Conservation (phyloP, 2,113 vertebrate genomes). For the Romanogobio albipinnatus region DNA sequence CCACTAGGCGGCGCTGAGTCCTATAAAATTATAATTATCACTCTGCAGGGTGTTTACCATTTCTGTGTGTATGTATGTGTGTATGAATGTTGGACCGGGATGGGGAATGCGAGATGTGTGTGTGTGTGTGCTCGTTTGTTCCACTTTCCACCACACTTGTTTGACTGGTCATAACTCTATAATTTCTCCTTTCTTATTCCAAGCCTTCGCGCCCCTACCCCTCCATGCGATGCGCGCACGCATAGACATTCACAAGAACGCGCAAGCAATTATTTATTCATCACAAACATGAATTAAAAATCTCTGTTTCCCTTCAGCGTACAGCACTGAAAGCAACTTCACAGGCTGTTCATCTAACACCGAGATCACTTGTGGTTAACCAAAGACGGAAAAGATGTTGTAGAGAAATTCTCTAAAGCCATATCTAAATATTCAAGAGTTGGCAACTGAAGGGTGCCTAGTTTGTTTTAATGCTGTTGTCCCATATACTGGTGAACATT, state of each 20-base stretch:
- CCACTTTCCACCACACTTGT: conserved; percentile 7
- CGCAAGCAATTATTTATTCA: conserved; percentile 53
- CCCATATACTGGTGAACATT: background rate
- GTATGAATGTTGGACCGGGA: background rate
- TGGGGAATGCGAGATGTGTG: background rate
- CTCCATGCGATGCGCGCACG: background rate
- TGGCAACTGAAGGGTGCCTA: conserved; percentile 17
- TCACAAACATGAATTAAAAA: conserved; percentile 60
- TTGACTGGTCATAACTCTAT: conserved; percentile 6
- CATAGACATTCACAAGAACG: conserved; percentile 1
- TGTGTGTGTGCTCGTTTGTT: conserved; percentile 19
- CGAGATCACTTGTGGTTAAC: conserved; percentile 34
- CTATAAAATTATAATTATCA: conserved; percentile 9
- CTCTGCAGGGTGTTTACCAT: background rate
- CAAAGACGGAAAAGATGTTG: conserved; percentile 8
- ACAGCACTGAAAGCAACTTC: conserved; percentile 40
- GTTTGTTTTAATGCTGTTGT: conserved; percentile 12
- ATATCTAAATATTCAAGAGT: conserved; percentile 21
- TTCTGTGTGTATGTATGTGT: background rate
- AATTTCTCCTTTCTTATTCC: conserved; percentile 1
- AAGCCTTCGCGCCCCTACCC: background rate
- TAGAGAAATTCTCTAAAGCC: conserved; percentile 16
- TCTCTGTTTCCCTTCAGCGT: conserved; percentile 53
- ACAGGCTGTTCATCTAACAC: conserved; percentile 34
- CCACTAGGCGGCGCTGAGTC: conserved; percentile 44